Base-by-base conservation (phyloP, 2,888 invertebrate species). In the Ophion slaviceki region DNA sequence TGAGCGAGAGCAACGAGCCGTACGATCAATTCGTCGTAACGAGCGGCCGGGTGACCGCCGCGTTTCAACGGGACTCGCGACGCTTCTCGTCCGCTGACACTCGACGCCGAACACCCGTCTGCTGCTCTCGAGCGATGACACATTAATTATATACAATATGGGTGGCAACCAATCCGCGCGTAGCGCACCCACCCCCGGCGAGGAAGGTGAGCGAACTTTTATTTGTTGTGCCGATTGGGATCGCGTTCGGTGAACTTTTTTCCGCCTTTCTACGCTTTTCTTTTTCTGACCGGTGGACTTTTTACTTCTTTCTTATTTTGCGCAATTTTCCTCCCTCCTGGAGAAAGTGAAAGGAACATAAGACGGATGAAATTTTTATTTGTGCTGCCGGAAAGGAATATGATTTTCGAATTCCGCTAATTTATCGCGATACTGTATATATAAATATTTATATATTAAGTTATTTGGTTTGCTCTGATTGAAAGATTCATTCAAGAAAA, bases 101-200 rank as follows among this genome's bases (percentile, higher is more conserved):
- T 62, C 71, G 62, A 7, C 71, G 40, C 14, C 77, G 68, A 40
- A 77, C 45, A 40, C 79, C 80, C 86, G 74, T 78, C 86, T 77
- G 85, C 89, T 87, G 86, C 86, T 83, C 87, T 53, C 2, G 5
- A 11, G 14, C 53, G 53, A 53, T 53, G 87, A 85, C 83, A 84
- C 87, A 90, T 81, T 88, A 82, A 71, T 88, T 57, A 68, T 62
- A 40, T 61, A 78, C 24, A 24, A 62, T 62, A 95, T 95, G 95
- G 95, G 95, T 87, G 95, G 94, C 88, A 94, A 94, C 90, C 95
- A 95, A 89, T 95, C 95, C 61, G 93, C 94, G 84, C 92, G 94
- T 86, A 93, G 92, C 88, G 92, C 93, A 87, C 95, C 94, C 89
- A 94, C 91, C 57, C 93, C 94, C 61, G 94, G 94, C 61, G 95